A percentile compares a stretch with the other conserved stretches of the same genome.
phyloP scores from a whole-genome alignment of 2,888 invertebrate species.

The Phyto melanocephala region DNA sequence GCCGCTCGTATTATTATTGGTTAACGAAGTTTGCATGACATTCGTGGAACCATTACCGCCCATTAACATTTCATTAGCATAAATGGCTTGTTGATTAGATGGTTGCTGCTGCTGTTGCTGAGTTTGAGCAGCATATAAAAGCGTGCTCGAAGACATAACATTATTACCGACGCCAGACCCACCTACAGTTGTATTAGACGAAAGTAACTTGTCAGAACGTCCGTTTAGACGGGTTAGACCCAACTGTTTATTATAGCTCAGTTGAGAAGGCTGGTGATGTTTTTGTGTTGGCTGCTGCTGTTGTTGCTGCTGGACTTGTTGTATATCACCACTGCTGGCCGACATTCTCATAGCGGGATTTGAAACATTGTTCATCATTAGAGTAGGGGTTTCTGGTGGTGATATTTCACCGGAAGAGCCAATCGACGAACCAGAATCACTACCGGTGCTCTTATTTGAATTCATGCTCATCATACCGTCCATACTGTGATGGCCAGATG shows the following conservation, averaged over 20 bases:
- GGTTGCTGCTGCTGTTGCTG: constrained; percentile 63
- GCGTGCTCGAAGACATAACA: constrained; percentile 55
- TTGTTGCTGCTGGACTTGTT: constrained; percentile 66
- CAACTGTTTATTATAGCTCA: constrained; percentile 75
- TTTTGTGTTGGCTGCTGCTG: constrained; percentile 69
- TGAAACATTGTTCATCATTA: constrained; percentile 68
- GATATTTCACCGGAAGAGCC: constrained; percentile 78
- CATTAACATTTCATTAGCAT: constrained; percentile 67
- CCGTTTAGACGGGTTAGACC: constrained; percentile 75
- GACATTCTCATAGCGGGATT: constrained; percentile 66
- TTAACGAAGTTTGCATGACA: constrained; percentile 67
- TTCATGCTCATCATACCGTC: constrained; percentile 69
- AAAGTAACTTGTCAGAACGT: constrained; percentile 71
- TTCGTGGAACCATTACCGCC: constrained; percentile 61
- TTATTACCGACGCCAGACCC: constrained; percentile 62
- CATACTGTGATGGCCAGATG: constrained; percentile 66
- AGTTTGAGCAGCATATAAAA: constrained; percentile 70
- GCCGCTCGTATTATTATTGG: constrained; percentile 67
- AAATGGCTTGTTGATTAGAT: constrained; percentile 56
- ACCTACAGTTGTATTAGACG: constrained; percentile 63
- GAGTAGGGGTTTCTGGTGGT: constrained; percentile 78
- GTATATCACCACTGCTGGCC: constrained; percentile 66
- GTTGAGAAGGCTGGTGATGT: constrained; percentile 73
- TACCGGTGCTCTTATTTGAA: constrained; percentile 75
- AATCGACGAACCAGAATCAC: constrained; percentile 78